Conservation (phyloP, 1,140 invertebrate species). For the Scaptodrosophila lebanonensis region DNA sequence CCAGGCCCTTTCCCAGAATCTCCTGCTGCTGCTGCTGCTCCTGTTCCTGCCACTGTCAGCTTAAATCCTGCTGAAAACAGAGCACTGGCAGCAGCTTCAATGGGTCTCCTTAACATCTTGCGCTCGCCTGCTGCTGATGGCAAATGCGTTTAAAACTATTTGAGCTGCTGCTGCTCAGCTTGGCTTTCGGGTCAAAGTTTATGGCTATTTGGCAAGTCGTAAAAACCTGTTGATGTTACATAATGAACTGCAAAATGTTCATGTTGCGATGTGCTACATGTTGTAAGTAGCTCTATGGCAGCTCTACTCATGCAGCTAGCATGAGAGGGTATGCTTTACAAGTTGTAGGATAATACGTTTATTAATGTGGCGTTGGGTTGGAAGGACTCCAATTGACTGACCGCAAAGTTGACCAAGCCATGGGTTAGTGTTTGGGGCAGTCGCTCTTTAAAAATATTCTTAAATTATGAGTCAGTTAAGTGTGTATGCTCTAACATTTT, state of each 20-base stretch:
- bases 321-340: constrained; percentile 44
- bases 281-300: neutral
- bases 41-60: neutral
- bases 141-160: constrained; percentile 67
- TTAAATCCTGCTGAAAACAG: no score
- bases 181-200: constrained; percentile 73
- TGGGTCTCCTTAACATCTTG: constrained; percentile 16
- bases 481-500: no score
- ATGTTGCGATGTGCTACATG: neutral
- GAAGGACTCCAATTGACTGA: no score
- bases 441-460: no score
- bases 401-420: no score
- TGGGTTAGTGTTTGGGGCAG: no score
- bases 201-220: constrained; percentile 63
- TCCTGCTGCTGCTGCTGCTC: constrained; percentile 42
- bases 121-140: constrained; percentile 15
- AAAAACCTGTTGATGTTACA: constrained; percentile 62
- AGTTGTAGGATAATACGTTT: constrained; percentile 46
- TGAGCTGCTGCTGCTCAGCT: constrained; percentile 66
- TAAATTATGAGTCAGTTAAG: no score
- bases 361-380: no score
- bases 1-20: constrained; percentile 25
- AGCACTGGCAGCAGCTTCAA: no score
- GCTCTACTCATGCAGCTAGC: neutral
- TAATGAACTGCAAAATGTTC: constrained; percentile 43